These are phyloP conservation scores for Oncorhynchus masou DNA, from an alignment of 2,113 vertebrate genomes.

Conservation along the genomic window DNA sequence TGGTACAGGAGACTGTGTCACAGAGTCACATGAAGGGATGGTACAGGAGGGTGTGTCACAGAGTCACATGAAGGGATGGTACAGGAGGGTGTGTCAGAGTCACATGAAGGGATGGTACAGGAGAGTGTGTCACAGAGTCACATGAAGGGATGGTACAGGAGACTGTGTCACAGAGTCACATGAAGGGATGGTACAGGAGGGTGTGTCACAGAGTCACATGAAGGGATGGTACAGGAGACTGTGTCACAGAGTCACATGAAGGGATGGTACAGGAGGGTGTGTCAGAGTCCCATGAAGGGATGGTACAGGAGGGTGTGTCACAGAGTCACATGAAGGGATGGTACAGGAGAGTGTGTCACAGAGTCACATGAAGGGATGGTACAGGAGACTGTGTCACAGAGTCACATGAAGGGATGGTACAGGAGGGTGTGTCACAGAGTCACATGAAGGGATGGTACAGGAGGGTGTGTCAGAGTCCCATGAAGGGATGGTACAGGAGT, in stretches of 20 bases:
- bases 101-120: constrained; percentile 3
- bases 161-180: constrained; percentile 4
- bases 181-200: not conserved
- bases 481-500: not conserved
- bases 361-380: constrained; percentile 14
- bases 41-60: too few species aligned
- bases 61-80: not conserved
- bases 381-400: not conserved
- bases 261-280: not conserved
- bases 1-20: too few species aligned
- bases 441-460: constrained; percentile 4
- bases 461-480: constrained; percentile 9
- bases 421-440: not conserved
- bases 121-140: constrained; percentile 8
- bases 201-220: constrained; percentile 16
- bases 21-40: constrained; percentile 20
- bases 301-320: too few species aligned
- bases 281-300: constrained; percentile 19
- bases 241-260: constrained; percentile 15
- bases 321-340: constrained; percentile 20
- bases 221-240: not conserved
- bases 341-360: not conserved
- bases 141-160: not conserved
- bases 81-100: constrained; percentile 13
- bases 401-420: constrained; percentile 15